These are phyloP conservation scores for Anorthoa munda DNA, from an alignment of 2,888 invertebrate species.

Conservation along the genomic window DNA sequence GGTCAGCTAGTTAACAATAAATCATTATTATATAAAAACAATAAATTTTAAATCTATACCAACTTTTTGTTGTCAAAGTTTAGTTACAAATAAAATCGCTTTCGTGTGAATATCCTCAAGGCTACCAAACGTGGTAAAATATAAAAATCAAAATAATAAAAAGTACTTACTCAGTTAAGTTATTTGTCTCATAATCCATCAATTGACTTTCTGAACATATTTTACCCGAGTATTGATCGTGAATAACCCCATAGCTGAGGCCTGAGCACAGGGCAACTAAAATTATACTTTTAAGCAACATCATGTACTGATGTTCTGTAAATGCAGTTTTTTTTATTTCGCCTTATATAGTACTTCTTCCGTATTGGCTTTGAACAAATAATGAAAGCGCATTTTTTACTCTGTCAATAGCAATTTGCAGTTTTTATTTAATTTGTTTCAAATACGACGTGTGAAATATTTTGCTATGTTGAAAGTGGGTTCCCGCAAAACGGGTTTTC, in stretches of 20 bases:
- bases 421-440: background rate
- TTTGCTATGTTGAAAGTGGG: too few relatives aligned
- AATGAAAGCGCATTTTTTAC: constrained; percentile 9
- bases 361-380: background rate
- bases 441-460: background rate
- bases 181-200: background rate
- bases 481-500: too few relatives aligned
- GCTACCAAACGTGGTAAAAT: too few relatives aligned
- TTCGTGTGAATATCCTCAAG: too few relatives aligned
- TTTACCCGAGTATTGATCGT: constrained; percentile 12
- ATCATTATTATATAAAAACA: too few relatives aligned
- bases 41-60: too few relatives aligned
- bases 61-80: too few relatives aligned
- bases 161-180: constrained; percentile 26
- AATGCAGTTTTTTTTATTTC: background rate
- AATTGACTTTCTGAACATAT: background rate
- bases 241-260: constrained; percentile 5
- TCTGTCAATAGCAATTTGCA: background rate
- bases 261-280: background rate
- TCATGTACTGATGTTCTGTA: background rate
- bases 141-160: too few relatives aligned
- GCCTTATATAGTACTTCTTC: background rate
- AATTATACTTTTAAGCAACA: constrained; percentile 19
- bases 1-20: too few relatives aligned
- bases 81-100: too few relatives aligned